Evolutionary conservation across 2,797 vertebrate species (phyloP).

Genomic region (Urocyon cinereoargenteus): DNA sequence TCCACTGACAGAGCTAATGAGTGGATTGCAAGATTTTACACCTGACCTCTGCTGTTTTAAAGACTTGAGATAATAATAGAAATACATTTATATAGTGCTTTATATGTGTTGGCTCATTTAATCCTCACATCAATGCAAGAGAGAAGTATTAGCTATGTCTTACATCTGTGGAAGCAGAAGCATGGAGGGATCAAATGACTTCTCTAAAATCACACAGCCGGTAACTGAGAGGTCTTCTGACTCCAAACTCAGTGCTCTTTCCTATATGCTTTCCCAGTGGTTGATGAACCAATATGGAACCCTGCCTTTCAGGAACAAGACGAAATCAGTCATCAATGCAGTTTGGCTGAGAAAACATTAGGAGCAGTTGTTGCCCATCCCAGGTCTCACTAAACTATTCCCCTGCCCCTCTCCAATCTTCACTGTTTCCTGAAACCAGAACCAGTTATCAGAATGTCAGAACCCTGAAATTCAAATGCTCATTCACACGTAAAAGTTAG

Average conservation of each 20-base stretch:
- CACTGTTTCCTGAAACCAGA: background rate
- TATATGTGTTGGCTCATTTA: slow-evolving; percentile 71
- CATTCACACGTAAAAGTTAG: background rate
- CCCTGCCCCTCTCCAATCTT: background rate
- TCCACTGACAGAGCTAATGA: slow-evolving; percentile 76
- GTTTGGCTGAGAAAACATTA: slow-evolving; percentile 25
- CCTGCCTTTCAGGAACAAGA: background rate
- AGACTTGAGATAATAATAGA: slow-evolving; percentile 73
- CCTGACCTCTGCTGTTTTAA: slow-evolving; percentile 76
- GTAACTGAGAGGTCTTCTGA: slow-evolving; percentile 26
- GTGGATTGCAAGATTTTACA: slow-evolving; percentile 77
- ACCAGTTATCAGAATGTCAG: background rate
- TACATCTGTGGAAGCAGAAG: slow-evolving; percentile 77
- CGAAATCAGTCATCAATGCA: background rate
- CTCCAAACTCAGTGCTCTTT: background rate
- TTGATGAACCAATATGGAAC: background rate
- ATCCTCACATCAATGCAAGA: slow-evolving; percentile 67
- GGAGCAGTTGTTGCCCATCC: background rate
- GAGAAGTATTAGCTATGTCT: slow-evolving; percentile 64
- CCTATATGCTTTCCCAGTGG: background rate
- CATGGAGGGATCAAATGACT: slow-evolving; percentile 75
- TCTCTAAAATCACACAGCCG: slow-evolving; percentile 78
- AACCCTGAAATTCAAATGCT: background rate
- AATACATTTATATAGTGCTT: slow-evolving; percentile 72
- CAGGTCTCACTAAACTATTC: background rate